Conservation (phyloP, 2,113 vertebrate genomes). For the Microtus pennsylvanicus region DNA sequence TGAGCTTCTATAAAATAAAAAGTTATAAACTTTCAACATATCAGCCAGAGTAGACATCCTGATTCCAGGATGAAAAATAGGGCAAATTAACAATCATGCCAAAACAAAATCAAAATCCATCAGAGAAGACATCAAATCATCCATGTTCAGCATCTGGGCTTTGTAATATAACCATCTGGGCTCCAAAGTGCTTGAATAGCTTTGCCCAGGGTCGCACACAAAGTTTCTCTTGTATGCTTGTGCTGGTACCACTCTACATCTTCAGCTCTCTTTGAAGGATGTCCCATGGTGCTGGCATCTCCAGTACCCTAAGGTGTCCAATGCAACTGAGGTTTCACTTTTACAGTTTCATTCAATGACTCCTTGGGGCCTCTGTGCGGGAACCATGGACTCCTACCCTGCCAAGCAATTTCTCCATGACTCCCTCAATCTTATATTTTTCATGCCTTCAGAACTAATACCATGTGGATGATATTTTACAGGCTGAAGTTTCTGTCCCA, state of each 20-base stretch:
- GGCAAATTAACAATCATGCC: neutral
- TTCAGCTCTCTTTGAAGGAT: neutral
- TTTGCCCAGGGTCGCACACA: neutral
- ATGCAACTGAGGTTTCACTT: neutral
- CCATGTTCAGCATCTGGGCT: neutral
- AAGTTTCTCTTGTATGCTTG: neutral
- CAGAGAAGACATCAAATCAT: neutral
- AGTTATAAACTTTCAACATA: neutral
- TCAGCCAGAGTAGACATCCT: neutral
- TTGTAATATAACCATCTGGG: neutral
- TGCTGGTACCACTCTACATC: neutral
- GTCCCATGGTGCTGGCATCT: neutral
- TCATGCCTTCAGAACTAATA: neutral
- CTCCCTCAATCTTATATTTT: neutral
- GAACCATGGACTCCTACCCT: neutral
- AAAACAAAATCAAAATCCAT: neutral
- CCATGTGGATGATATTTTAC: neutral
- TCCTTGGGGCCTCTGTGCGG: neutral
- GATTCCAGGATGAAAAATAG: neutral
- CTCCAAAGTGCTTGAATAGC: neutral
- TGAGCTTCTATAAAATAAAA: neutral
- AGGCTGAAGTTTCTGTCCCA: neutral
- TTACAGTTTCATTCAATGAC: neutral
- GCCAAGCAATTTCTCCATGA: neutral
- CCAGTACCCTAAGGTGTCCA: neutral